These are phyloP conservation scores for Girardia tigrina DNA, from an alignment of 2,888 invertebrate species.

Conservation along the genomic window DNA sequence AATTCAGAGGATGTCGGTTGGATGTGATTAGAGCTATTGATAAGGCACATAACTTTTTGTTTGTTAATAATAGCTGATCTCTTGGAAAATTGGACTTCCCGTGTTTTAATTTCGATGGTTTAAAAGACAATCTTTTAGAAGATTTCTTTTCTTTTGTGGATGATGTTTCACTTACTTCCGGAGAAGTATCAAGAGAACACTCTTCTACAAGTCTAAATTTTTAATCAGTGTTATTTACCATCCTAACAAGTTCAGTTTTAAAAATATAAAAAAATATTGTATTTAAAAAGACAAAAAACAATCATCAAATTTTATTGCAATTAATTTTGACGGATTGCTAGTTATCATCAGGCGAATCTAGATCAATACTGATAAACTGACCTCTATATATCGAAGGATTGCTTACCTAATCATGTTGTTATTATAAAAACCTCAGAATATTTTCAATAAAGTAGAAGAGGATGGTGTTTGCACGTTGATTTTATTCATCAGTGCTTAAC, in stretches of 20 bases:
- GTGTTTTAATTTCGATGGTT: not conserved
- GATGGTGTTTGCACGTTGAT: too few species aligned
- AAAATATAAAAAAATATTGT: too few species aligned
- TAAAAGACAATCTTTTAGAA: not conserved
- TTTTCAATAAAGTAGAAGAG: too few species aligned
- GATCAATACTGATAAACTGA: too few species aligned
- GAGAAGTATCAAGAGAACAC: not conserved
- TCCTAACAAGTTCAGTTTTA: not conserved
- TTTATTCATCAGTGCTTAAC: too few species aligned
- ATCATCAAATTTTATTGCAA: too few species aligned
- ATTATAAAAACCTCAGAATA: too few species aligned
- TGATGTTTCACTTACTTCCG: not conserved
- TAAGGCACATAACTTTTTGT: constrained; percentile 3
- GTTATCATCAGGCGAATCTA: too few species aligned
- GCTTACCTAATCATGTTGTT: too few species aligned
- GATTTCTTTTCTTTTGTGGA: constrained; percentile 4
- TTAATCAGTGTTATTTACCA: not conserved
- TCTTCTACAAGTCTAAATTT: not conserved
- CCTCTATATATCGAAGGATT: too few species aligned
- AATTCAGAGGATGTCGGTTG: not conserved
- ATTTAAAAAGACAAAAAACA: too few species aligned
- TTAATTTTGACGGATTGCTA: too few species aligned
- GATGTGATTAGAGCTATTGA: constrained; percentile 6
- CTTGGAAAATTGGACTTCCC: not conserved
- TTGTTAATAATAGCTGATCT: not conserved